Conservation (phyloP, 2,113 vertebrate species). For the Probosciger aterrimus region DNA sequence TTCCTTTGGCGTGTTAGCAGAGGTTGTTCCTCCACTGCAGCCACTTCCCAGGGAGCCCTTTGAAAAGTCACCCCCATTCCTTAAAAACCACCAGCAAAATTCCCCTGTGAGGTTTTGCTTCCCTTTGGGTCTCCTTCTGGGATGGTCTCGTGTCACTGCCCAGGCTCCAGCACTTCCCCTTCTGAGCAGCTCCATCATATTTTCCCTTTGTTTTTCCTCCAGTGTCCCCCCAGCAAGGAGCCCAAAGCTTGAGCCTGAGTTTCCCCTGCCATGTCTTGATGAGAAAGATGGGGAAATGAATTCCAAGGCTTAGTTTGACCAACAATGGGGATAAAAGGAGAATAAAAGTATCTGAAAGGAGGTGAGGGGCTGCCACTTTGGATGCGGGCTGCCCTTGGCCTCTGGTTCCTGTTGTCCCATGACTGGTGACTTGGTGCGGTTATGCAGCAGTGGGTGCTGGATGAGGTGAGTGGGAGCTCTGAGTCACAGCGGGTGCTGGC, state of each 20-base stretch:
- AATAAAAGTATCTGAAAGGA: not conserved
- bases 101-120: not conserved
- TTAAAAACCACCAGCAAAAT: not conserved
- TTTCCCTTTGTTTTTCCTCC: not conserved
- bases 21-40: not conserved
- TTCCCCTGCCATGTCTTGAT: not conserved
- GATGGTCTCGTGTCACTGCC: not conserved
- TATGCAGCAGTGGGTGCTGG: not conserved
- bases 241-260: not conserved
- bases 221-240: accelerated
- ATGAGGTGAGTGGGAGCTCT: not conserved
- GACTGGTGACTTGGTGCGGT: not conserved
- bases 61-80: not conserved
- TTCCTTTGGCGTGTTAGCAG: not conserved
- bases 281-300: not conserved
- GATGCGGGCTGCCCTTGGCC: not conserved
- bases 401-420: not conserved
- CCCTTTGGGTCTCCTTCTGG: not conserved
- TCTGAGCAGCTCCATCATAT: accelerated
- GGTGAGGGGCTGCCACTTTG: accelerated
- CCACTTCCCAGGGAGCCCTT: not conserved
- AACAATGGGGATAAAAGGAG: not conserved
- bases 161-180: not conserved
- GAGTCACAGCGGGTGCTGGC: not conserved
- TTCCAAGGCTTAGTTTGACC: accelerated